These are phyloP conservation scores for Zapornia atra DNA, from an alignment of 2,113 vertebrate species.

Conservation along the genomic window DNA sequence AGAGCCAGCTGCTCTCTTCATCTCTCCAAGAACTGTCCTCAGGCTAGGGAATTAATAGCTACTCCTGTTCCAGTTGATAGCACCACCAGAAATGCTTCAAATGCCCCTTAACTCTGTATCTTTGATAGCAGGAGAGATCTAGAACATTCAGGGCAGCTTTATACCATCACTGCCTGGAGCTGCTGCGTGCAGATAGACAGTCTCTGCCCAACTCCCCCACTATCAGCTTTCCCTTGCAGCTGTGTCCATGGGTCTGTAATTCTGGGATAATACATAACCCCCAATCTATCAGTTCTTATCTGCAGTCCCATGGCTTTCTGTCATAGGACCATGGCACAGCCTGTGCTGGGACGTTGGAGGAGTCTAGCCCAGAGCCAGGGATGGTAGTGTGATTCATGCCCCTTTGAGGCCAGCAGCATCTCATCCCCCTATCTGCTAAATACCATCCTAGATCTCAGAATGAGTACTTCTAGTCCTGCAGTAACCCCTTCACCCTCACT, in stretches of 20 bases:
- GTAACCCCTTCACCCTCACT: too few relatives aligned
- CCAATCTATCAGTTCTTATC: rapidly evolving
- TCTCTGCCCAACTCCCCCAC: background rate
- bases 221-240: background rate
- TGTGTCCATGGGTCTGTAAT: background rate
- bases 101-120: background rate
- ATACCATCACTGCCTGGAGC: background rate
- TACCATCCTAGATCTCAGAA: rapidly evolving
- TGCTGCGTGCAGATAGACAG: background rate
- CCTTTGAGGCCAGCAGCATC: background rate
- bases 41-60: background rate
- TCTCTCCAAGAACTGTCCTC: background rate
- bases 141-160: background rate
- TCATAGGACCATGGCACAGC: background rate
- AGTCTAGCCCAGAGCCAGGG: background rate
- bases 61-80: background rate
- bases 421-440: background rate
- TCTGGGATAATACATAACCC: background rate
- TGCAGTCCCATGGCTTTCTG: background rate
- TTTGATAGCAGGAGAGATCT: background rate
- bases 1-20: background rate
- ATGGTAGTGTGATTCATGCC: background rate
- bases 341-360: background rate
- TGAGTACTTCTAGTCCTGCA: rapidly evolving
- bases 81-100: background rate